phyloP scores from a whole-genome alignment of 2,888 invertebrate genomes.

The Lissocephala sabroskyi region DNA sequence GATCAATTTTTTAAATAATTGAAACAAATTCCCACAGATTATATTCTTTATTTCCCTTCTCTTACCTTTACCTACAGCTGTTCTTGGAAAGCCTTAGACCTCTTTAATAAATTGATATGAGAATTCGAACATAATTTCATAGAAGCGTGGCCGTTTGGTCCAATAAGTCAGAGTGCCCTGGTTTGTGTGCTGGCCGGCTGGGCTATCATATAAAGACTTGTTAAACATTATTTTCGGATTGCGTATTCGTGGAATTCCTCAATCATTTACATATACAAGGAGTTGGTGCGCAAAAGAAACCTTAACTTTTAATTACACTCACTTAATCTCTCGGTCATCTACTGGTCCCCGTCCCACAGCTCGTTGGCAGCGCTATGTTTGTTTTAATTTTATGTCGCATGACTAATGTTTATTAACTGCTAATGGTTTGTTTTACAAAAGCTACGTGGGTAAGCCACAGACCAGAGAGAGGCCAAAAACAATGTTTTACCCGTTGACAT shows the following conservation, averaged over 20 bases:
- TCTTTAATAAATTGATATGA: no score
- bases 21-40: no score
- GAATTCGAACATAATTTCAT: no score
- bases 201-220: no score
- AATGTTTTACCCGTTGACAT: slow-evolving; percentile 68
- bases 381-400: slow-evolving; percentile 41
- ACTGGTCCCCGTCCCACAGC: slow-evolving; percentile 1
- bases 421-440: slow-evolving; percentile 73
- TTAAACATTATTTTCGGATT: slow-evolving; percentile 37
- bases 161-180: no score
- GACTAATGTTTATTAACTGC: slow-evolving; percentile 72
- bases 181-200: no score
- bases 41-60: no score
- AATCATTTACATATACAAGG: slow-evolving; percentile 56
- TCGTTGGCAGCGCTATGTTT: no score
- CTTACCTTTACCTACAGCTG: no score
- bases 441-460: slow-evolving; percentile 48
- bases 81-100: no score
- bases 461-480: slow-evolving; percentile 23
- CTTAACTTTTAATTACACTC: slow-evolving; percentile 67
- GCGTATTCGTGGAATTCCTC: slow-evolving; percentile 57
- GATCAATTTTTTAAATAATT: no score
- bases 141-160: no score
- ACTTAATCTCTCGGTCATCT: slow-evolving; percentile 64
- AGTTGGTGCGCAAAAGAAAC: slow-evolving; percentile 43